phyloP scores from a whole-genome alignment of 2,888 invertebrate species.

The Tubulanus polymorphus region DNA sequence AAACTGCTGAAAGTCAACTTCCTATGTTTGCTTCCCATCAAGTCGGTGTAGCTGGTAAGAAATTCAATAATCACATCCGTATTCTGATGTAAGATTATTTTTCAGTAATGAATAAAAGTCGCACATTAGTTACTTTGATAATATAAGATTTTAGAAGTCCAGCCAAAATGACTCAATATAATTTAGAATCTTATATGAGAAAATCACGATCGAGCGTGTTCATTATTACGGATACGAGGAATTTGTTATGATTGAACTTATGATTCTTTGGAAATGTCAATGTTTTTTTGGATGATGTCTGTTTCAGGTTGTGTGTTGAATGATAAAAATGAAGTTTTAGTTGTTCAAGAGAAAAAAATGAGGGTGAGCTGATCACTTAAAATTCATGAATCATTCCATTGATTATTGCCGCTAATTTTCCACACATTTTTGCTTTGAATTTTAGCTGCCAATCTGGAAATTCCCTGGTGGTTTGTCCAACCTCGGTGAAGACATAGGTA shows the following conservation, averaged over 20 bases:
- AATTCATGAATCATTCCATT: too few species aligned
- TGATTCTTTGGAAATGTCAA: too few species aligned
- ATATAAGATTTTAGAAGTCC: too few species aligned
- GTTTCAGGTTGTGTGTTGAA: slow-evolving; percentile 38
- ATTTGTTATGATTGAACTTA: too few species aligned
- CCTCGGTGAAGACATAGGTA: slow-evolving; percentile 46
- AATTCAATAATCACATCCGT: neutral
- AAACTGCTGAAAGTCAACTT: slow-evolving; percentile 22
- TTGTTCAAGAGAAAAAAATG: slow-evolving; percentile 36
- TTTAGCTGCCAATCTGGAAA: slow-evolving; percentile 41
- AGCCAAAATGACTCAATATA: too few species aligned
- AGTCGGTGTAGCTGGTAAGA: slow-evolving; percentile 45
- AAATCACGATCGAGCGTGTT: too few species aligned
- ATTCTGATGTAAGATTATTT: neutral
- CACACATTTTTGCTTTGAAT: too few species aligned
- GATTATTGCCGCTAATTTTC: neutral
- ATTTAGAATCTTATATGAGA: too few species aligned
- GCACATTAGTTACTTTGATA: too few species aligned
- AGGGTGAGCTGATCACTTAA: slow-evolving; percentile 32
- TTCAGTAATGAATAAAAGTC: too few species aligned
- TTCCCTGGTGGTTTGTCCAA: slow-evolving; percentile 48
- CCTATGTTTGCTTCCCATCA: slow-evolving; percentile 48
- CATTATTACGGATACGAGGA: too few species aligned
- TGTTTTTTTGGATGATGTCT: slow-evolving; percentile 7
- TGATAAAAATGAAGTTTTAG: slow-evolving; percentile 36